These are phyloP conservation scores for Paracentrotus lividus DNA, from an alignment of 53 echinoderm and acorn worm species.

Conservation along the genomic window DNA sequence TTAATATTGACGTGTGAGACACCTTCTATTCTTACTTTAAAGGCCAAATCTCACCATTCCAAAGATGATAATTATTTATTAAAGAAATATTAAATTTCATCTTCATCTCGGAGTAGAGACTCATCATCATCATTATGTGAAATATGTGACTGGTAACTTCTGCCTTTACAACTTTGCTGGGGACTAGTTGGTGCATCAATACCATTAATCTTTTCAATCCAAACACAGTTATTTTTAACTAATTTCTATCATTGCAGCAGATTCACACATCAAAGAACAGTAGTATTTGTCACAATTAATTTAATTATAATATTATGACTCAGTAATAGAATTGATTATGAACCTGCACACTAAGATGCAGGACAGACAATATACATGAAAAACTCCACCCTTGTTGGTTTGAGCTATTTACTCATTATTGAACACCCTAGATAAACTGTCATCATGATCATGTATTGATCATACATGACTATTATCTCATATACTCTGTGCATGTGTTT, in stretches of 20 bases:
- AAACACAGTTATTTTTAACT: neutral
- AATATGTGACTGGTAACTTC: neutral
- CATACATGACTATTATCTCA: neutral
- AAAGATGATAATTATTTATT: neutral
- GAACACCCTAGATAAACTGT: neutral
- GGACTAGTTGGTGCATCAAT: neutral
- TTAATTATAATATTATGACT: neutral
- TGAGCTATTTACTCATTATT: neutral
- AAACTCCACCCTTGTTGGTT: constrained; percentile 13
- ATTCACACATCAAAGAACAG: neutral
- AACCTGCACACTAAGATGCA: neutral
- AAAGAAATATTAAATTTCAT: neutral
- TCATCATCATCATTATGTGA: neutral
- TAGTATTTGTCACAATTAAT: neutral
- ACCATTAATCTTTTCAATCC: neutral
- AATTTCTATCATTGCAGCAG: neutral
- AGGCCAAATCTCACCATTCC: neutral
- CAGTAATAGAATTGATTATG: neutral
- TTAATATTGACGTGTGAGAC: too few relatives aligned
- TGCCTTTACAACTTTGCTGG: neutral
- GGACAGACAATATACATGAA: neutral
- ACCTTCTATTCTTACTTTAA: neutral
- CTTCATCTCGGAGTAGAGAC: neutral
- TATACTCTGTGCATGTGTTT: neutral
- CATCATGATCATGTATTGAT: constrained; percentile 1